Conservation (phyloP, 2,113 vertebrate species). For the Dasyurus viverrinus region DNA sequence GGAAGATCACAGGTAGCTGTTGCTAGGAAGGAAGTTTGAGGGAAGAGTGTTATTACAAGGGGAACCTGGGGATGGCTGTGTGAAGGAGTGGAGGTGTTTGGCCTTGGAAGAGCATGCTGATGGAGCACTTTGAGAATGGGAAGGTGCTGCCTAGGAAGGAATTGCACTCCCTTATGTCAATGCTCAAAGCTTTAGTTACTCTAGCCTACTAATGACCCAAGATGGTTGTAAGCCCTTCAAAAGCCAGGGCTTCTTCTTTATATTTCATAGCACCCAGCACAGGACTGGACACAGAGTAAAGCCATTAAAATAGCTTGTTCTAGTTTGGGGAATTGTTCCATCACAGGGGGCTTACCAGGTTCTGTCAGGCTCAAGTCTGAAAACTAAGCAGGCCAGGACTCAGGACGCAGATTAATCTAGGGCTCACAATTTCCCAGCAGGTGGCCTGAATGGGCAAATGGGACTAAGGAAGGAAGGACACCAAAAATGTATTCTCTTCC, state of each 20-base stretch:
- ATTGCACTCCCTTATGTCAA: not conserved
- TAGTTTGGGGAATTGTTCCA: not conserved
- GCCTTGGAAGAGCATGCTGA: not conserved
- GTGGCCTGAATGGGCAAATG: not conserved
- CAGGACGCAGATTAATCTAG: not conserved
- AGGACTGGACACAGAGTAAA: not conserved
- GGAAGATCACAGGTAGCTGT: not conserved
- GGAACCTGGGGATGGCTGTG: rapidly evolving
- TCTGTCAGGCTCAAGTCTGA: not conserved
- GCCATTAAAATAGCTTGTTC: not conserved
- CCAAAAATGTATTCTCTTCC: not conserved
- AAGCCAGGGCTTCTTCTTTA: too few species aligned
- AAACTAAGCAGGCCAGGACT: not conserved
- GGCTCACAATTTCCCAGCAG: not conserved
- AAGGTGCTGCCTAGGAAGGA: not conserved
- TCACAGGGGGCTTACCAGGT: not conserved
- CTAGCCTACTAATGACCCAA: not conserved
- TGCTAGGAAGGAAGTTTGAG: not conserved
- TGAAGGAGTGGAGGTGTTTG: not conserved
- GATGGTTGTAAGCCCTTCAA: rapidly evolving
- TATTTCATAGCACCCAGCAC: not conserved
- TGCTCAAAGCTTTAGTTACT: not conserved
- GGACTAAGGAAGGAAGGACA: not conserved
- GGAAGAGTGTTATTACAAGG: too few species aligned
- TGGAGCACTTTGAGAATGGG: not conserved